Conservation (phyloP, 2,113 vertebrate species). For the Cebidichthys violaceus region DNA sequence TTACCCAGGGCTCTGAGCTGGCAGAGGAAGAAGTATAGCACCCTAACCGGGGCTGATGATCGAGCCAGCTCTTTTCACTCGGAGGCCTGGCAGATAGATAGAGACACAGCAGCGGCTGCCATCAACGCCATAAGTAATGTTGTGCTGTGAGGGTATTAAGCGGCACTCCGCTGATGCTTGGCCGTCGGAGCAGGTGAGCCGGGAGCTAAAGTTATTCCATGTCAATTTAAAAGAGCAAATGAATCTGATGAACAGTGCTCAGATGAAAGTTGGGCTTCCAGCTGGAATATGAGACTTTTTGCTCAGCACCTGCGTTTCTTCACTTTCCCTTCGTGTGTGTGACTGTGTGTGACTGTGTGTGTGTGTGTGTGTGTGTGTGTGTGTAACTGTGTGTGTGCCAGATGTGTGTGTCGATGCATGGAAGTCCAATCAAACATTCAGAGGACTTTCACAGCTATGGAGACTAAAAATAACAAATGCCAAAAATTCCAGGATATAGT, state of each 20-base stretch:
- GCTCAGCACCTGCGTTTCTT: constrained; percentile 42
- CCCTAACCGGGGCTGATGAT: constrained; percentile 66
- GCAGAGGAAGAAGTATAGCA: constrained; percentile 65
- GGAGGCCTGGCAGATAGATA: constrained; percentile 67
- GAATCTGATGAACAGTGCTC: constrained; percentile 53
- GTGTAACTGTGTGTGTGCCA: background rate
- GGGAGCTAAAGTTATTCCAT: constrained; percentile 67
- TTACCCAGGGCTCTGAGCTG: constrained; percentile 59
- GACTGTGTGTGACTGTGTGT: background rate
- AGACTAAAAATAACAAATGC: background rate
- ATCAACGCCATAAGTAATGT: constrained; percentile 71
- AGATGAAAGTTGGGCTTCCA: constrained; percentile 36
- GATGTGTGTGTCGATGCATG: background rate
- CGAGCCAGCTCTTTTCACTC: constrained; percentile 64
- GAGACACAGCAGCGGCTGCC: constrained; percentile 49
- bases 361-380: background rate
- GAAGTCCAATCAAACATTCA: constrained; percentile 13
- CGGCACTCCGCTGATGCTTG: constrained; percentile 53
- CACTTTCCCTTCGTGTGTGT: background rate
- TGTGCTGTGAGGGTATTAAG: constrained; percentile 63
- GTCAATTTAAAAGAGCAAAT: constrained; percentile 63
- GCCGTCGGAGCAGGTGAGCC: constrained; percentile 66
- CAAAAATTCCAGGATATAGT: constrained; percentile 14
- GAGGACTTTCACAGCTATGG: constrained; percentile 9
- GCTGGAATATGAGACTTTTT: constrained; percentile 34